phyloP scores from a whole-genome alignment of 2,888 invertebrate species.

The Phortica magna region DNA sequence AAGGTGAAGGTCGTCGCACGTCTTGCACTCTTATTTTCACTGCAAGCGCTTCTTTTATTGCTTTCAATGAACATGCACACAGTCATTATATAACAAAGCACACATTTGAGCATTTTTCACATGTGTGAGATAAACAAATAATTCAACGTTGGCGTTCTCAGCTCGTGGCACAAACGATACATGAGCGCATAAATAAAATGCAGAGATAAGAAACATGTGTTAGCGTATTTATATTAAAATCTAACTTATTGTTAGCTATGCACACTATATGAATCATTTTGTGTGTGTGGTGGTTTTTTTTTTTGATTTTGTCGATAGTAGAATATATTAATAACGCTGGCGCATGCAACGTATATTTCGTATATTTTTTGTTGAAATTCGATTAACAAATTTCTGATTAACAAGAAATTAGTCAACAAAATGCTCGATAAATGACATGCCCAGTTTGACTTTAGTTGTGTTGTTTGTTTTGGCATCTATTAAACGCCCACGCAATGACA shows the following conservation, averaged over 20 bases:
- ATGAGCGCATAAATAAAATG: too few species aligned
- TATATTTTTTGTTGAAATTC: background rate
- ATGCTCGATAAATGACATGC: too few species aligned
- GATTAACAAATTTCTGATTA: background rate
- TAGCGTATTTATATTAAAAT: too few species aligned
- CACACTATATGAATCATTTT: too few species aligned
- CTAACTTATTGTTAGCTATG: too few species aligned
- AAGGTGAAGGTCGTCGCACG: conserved; percentile 23
- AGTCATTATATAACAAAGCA: background rate
- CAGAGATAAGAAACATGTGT: too few species aligned
- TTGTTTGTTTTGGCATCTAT: too few species aligned
- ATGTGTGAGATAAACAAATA: conserved; percentile 1
- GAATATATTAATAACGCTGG: background rate
- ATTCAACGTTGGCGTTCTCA: background rate
- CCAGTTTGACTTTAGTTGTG: too few species aligned
- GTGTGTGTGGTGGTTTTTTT: background rate
- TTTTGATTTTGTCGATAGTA: background rate
- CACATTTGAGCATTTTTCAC: conserved; percentile 8
- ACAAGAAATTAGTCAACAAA: background rate
- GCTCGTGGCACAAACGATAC: background rate
- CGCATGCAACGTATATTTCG: background rate
- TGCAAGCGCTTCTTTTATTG: background rate
- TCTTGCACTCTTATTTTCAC: background rate
- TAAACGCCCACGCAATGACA: background rate
- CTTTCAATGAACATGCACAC: conserved; percentile 2